phyloP scores from a whole-genome alignment of 2,113 vertebrate species.

The Mormyrus iriodes region DNA sequence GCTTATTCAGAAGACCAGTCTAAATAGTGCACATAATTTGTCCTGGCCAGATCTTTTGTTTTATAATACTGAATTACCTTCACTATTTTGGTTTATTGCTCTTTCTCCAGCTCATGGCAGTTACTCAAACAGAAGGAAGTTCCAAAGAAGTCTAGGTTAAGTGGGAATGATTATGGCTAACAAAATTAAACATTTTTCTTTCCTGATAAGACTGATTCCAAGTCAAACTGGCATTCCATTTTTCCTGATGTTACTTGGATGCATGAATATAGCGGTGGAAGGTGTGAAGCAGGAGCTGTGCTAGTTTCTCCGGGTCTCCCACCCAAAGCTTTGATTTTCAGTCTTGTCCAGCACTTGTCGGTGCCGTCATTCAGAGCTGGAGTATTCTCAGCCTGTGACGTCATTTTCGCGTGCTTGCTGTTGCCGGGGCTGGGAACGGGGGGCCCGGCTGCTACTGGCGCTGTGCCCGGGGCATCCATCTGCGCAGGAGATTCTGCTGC shows the following conservation, averaged over 20 bases:
- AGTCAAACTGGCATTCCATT: not conserved
- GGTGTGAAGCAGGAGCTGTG: not conserved
- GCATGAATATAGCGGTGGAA: not conserved
- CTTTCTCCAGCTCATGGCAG: not conserved
- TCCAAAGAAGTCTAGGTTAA: not conserved
- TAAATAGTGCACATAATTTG: not conserved
- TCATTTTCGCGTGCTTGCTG: not conserved
- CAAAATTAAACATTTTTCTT: not conserved
- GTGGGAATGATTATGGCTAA: not conserved
- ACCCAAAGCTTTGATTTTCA: not conserved
- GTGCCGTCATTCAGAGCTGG: not conserved
- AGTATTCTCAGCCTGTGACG: not conserved
- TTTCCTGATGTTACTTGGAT: not conserved
- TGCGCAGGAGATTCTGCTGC: not conserved
- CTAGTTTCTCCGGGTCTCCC: not conserved
- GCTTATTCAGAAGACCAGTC: not conserved
- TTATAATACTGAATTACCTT: not conserved
- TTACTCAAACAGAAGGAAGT: not conserved
- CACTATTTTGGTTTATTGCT: not conserved
- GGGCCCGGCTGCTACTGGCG: not conserved
- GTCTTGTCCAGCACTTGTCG: not conserved
- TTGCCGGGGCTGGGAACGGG: not conserved
- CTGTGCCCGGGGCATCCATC: not conserved
- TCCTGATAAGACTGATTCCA: not conserved
- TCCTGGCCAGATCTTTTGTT: not conserved